phyloP scores from a whole-genome alignment of 1,140 invertebrate genomes.

The Calliopsis andreniformis region DNA sequence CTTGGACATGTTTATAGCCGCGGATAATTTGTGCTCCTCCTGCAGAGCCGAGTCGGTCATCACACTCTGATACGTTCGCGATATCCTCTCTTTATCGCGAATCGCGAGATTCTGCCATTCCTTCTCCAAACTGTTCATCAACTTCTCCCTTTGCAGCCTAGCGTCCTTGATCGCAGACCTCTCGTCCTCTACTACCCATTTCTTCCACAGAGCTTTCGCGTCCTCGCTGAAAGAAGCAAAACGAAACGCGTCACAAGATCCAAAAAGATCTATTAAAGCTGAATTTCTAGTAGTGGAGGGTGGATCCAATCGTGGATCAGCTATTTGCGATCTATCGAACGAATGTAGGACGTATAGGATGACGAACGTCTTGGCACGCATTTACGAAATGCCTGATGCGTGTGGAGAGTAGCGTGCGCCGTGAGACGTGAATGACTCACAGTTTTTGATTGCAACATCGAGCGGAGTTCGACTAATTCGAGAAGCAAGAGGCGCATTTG shows the following conservation, averaged over 20 bases:
- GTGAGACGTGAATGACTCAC: slow-evolving; percentile 64
- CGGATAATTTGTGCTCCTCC: slow-evolving; percentile 54
- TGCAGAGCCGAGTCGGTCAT: slow-evolving; percentile 56
- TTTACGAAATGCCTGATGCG: slow-evolving; percentile 28
- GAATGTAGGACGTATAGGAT: slow-evolving; percentile 49
- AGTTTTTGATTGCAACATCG: slow-evolving; percentile 63
- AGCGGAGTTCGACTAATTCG: slow-evolving; percentile 62
- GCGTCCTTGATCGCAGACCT: slow-evolving; percentile 55
- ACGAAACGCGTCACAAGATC: neutral
- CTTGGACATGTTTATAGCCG: slow-evolving; percentile 5
- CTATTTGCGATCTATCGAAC: slow-evolving; percentile 61
- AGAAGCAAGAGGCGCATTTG: slow-evolving; percentile 56
- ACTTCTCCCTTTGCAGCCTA: slow-evolving; percentile 56
- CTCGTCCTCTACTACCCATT: slow-evolving; percentile 73
- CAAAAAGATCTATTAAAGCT: neutral
- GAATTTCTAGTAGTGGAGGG: neutral
- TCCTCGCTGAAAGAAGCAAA: slow-evolving; percentile 69
- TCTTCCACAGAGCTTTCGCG: slow-evolving; percentile 72
- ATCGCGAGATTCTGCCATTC: slow-evolving; percentile 73
- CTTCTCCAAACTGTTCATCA: slow-evolving; percentile 70
- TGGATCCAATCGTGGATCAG: neutral
- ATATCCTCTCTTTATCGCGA: slow-evolving; percentile 71
- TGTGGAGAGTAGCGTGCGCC: neutral
- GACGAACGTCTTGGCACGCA: slow-evolving; percentile 48
- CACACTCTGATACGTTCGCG: slow-evolving; percentile 61